Conservation (phyloP, 2,888 invertebrate genomes). For the Cacoxenus indagator region DNA sequence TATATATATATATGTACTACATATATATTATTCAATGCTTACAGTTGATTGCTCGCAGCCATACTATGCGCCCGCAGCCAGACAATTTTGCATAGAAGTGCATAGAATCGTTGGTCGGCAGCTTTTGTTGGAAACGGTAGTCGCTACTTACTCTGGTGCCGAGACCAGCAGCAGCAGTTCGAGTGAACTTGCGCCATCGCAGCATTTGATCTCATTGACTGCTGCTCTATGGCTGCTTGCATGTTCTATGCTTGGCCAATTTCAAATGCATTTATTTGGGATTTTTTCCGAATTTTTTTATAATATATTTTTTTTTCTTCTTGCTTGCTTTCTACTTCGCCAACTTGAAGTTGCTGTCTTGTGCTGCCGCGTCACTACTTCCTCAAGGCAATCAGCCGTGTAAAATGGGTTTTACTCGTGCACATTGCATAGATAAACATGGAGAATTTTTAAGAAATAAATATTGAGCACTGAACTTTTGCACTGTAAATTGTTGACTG, state of each 20-base stretch:
- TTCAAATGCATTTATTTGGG: background rate
- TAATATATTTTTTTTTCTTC: background rate
- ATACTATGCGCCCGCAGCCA: too few relatives aligned
- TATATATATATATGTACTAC: background rate
- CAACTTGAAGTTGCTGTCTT: background rate
- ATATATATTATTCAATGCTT: too few relatives aligned
- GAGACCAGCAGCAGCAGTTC: too few relatives aligned
- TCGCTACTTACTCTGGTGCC: too few relatives aligned
- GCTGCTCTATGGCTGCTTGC: too few relatives aligned
- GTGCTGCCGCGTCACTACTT: background rate
- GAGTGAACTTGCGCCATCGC: too few relatives aligned
- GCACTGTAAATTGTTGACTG: background rate
- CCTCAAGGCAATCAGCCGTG: conserved; percentile 45
- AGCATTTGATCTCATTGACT: too few relatives aligned
- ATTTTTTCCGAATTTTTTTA: background rate
- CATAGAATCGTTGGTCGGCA: too few relatives aligned
- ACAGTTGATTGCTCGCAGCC: background rate
- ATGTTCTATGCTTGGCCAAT: background rate
- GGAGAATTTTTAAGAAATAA: background rate
- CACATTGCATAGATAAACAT: conserved; percentile 26
- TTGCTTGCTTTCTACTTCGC: background rate
- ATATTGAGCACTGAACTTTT: background rate
- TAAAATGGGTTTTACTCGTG: conserved; percentile 62
- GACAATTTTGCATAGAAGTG: too few relatives aligned
- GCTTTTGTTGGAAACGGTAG: too few relatives aligned